Evolutionary conservation across 2,797 vertebrate species (phyloP), one percentile per base, ranked within the genome.

Genomic region (Thalassophryne amazonica): DNA sequence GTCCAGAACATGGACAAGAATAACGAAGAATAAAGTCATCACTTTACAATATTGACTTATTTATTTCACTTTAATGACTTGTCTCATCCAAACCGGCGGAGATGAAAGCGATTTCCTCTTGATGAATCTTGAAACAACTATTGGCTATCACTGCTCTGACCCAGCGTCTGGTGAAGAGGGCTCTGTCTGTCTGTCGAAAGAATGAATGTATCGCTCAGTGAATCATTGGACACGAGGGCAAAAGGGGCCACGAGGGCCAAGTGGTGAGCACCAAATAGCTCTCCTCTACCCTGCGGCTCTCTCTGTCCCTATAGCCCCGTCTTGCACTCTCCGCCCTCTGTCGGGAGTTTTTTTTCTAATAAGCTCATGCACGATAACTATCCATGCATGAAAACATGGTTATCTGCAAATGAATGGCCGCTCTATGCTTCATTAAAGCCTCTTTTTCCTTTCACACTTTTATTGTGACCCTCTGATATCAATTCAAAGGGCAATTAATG

Each of bases 401-500:
- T 95, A 96, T 96, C 93, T 94, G 92, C 93, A 93, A 93, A 93
- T 97, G 93, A 97, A 97, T 96, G 91, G 93, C 81, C 78, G 88
- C 92, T 94, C 93, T 94, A 94, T 94, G 94, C 93, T 94, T 96
- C 93, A 95, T 94, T 97, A 96, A 95, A 95, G 93, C 93, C 89
- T 91, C 93, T 94, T 95, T 95, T 92, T 93, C 90, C 93, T 92
- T 92, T 94, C 92, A 92, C 93, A 93, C 93, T 93, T 92, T 90
- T 93, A 96, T 96, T 96, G 94, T 95, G 93, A 94, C 94, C 92
- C 93, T 94, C 94, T 96, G 95, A 96, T 97, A 97, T 95, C 94
- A 93, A 95, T 95, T 96, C 94, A 96, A 96, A 95, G 93, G 94
- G 91, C 93, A 96, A 96, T 96, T 96, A 96, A 96, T 95, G 94